phyloP scores from a whole-genome alignment of 2,113 vertebrate species.

The Conger conger region DNA sequence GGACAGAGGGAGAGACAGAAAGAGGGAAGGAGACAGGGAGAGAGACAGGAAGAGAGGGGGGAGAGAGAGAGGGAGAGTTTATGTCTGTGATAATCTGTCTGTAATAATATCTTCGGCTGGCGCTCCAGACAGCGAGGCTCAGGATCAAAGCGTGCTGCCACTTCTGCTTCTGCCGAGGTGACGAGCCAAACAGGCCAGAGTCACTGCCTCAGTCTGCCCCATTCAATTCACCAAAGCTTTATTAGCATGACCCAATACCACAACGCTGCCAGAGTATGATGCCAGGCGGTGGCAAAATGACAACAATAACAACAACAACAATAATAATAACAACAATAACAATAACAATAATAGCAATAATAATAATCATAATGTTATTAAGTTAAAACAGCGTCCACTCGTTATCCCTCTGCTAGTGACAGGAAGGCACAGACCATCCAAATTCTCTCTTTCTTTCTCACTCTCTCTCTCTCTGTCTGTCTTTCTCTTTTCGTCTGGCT shows the following conservation, averaged over 20 bases:
- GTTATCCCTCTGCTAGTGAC: no score
- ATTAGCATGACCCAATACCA: no score
- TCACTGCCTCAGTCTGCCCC: neutral
- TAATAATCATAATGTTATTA: neutral
- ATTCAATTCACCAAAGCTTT: no score
- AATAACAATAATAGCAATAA: no score
- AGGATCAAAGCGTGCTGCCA: conserved; percentile 14
- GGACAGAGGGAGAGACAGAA: conserved; percentile 5
- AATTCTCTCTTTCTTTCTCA: neutral
- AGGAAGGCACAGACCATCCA: no score
- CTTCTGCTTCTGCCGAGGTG: neutral
- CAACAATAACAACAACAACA: no score
- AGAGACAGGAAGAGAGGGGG: neutral
- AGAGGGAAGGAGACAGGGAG: neutral
- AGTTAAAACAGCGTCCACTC: no score
- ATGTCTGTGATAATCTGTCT: conserved; percentile 15
- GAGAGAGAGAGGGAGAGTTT: conserved; percentile 6
- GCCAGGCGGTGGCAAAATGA: no score
- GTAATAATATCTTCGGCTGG: neutral
- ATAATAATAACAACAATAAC: no score
- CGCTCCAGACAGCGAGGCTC: neutral
- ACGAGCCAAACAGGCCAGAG: neutral
- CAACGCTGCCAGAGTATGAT: no score
- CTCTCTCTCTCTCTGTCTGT: neutral
- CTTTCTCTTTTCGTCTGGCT: neutral